A percentile compares a stretch with the other conserved stretches of the same genome.
phyloP scores from a whole-genome alignment of 2,888 invertebrate genomes.

The Ceratothoa steindachneri region DNA sequence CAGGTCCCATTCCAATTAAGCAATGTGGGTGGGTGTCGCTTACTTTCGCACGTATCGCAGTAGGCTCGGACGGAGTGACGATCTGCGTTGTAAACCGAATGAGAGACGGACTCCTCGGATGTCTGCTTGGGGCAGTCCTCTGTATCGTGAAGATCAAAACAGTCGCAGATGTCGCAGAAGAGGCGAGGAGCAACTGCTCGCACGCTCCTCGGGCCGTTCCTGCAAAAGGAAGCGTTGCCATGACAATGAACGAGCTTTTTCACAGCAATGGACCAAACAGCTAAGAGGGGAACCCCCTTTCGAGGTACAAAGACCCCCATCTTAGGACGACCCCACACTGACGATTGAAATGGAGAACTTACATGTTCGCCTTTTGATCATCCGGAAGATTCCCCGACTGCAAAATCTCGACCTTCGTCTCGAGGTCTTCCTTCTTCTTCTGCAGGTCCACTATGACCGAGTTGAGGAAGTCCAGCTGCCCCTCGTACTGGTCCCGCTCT shows the following conservation, averaged over 20 bases:
- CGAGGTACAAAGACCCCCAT: too few relatives aligned
- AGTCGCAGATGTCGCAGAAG: conserved; percentile 97
- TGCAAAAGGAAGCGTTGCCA: conserved; percentile 27
- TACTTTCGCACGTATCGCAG: neutral
- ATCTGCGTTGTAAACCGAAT: conserved; percentile 55
- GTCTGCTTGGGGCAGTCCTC: conserved; percentile 91
- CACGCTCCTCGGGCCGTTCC: conserved; percentile 49
- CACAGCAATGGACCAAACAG: neutral
- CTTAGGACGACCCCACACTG: neutral
- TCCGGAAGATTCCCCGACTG: conserved; percentile 34
- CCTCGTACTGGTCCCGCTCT: conserved; percentile 36
- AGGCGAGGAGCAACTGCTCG: conserved; percentile 65
- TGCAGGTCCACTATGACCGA: conserved; percentile 96
- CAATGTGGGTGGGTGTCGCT: too few relatives aligned
- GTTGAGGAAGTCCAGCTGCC: conserved; percentile 75
- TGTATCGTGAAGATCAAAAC: conserved; percentile 93
- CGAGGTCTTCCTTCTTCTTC: conserved; percentile 73
- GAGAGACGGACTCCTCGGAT: conserved; percentile 59
- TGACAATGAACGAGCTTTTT: neutral
- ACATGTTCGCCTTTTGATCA: conserved; percentile 35
- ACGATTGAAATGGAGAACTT: conserved; percentile 9
- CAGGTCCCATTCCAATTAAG: too few relatives aligned
- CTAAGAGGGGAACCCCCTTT: too few relatives aligned
- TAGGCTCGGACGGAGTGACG: neutral
- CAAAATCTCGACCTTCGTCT: conserved; percentile 25